These are phyloP conservation scores for Pseudochaenichthys georgianus DNA, from an alignment of 2,797 vertebrate genomes.

Conservation along the genomic window DNA sequence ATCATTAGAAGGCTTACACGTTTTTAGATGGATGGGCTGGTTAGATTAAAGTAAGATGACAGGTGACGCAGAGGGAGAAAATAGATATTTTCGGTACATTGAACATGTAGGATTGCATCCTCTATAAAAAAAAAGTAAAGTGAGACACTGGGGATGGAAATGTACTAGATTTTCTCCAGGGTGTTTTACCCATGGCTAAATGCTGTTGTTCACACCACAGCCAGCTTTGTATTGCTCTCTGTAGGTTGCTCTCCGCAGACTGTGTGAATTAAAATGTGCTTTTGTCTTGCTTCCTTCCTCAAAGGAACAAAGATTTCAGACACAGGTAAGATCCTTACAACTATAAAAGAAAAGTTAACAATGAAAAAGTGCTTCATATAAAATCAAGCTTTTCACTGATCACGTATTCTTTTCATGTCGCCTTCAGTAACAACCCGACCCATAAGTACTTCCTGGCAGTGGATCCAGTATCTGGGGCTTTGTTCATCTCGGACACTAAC, in stretches of 20 bases:
- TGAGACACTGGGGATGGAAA: constrained; percentile 51
- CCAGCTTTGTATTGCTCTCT: constrained; percentile 57
- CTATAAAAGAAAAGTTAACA: constrained; percentile 24
- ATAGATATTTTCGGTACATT: constrained; percentile 41
- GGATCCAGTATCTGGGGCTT: constrained; percentile 94
- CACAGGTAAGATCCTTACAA: constrained; percentile 91
- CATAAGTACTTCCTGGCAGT: constrained; percentile 99
- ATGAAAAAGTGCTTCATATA: constrained; percentile 2
- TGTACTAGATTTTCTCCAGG: constrained; percentile 58
- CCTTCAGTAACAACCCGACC: constrained; percentile 94
- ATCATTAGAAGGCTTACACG: constrained; percentile 16
- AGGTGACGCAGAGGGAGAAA: not conserved
- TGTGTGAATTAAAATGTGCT: constrained; percentile 76
- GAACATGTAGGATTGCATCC: constrained; percentile 31
- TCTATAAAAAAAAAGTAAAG: constrained; percentile 38
- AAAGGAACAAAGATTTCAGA: constrained; percentile 99
- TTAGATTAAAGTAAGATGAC: constrained; percentile 7
- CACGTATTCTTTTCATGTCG: not conserved
- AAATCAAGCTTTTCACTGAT: not conserved
- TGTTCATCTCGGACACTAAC: constrained; percentile 98
- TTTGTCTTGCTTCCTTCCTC: constrained; percentile 54
- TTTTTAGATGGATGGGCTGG: not conserved
- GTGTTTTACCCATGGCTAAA: constrained; percentile 71
- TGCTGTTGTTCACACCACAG: constrained; percentile 65
- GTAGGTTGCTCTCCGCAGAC: constrained; percentile 56